A percentile compares a stretch with the other conserved stretches of the same genome.
Evolutionary conservation across 2,888 invertebrate species (phyloP).

Genomic region (Hedychridium roseum): DNA sequence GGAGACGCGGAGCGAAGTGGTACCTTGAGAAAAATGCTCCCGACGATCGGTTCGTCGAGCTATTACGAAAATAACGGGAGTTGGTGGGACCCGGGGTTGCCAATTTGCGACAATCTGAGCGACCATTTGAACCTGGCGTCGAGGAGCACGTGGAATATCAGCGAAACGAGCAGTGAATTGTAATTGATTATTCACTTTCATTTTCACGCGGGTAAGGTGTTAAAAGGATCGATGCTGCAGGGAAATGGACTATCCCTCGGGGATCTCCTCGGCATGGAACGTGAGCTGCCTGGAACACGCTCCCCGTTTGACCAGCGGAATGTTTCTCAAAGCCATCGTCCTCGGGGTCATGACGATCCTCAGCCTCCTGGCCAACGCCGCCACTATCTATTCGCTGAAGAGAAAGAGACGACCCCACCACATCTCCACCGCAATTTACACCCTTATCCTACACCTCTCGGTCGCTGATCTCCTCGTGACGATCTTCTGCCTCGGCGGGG

Average conservation of each 20-base stretch:
- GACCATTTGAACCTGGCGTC: constrained; percentile 13
- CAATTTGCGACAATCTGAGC: constrained; percentile 34
- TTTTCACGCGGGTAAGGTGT: too few species aligned
- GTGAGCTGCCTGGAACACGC: constrained; percentile 70
- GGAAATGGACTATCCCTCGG: too few species aligned
- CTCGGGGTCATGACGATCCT: constrained; percentile 75
- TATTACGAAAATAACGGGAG: too few species aligned
- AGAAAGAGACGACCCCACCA: constrained; percentile 71
- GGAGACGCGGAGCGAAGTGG: too few species aligned
- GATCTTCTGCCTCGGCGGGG: constrained; percentile 81
- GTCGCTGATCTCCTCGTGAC: constrained; percentile 84
- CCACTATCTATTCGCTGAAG: constrained; percentile 80
- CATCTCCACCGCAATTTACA: constrained; percentile 77
- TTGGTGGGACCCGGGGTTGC: too few species aligned
- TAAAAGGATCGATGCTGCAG: too few species aligned
- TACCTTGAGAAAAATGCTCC: too few species aligned
- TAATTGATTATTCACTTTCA: too few species aligned
- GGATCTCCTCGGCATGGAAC: constrained; percentile 22
- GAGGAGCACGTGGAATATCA: too few species aligned
- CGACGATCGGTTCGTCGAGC: too few species aligned
- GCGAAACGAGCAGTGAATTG: too few species aligned
- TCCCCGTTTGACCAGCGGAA: constrained; percentile 72
- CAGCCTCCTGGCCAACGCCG: constrained; percentile 78
- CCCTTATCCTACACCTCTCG: constrained; percentile 82
- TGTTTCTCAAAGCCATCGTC: constrained; percentile 73